A percentile compares a stretch with the other conserved stretches of the same genome.
These are phyloP conservation scores for Catostylus mosaicus DNA, from an alignment of 30 jellyfish, hydroid and myxozoan genomes.

Conservation along the genomic window DNA sequence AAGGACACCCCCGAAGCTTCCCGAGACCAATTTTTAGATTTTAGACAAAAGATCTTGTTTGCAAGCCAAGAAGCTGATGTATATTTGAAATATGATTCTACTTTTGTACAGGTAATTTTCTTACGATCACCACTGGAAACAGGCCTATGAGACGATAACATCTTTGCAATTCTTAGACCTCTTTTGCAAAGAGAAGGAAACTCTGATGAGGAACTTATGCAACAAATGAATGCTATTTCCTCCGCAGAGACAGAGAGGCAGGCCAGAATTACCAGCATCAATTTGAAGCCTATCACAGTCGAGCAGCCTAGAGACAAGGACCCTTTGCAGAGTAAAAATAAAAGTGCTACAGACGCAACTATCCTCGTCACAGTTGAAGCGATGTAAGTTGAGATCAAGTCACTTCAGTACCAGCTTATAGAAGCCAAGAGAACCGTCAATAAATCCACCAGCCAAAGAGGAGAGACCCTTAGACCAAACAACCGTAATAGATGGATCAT, in stretches of 20 bases:
- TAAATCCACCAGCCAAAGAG: conserved; percentile 12
- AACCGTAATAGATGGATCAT: not conserved
- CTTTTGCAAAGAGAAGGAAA: conserved; percentile 4
- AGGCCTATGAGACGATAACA: conserved; percentile 31
- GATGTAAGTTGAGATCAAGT: not conserved
- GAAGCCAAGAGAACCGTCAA: not conserved
- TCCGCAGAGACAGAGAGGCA: conserved; percentile 39
- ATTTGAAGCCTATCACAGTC: not conserved
- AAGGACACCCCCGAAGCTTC: conserved; percentile 42
- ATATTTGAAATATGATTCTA: not conserved
- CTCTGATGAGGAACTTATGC: conserved; percentile 34
- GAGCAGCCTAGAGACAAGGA: not conserved
- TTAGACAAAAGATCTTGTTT: conserved; percentile 24
- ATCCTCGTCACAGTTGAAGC: conserved; percentile 24
- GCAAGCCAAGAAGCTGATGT: not conserved
- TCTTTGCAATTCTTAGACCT: conserved; percentile 2
- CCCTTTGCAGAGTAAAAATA: not conserved
- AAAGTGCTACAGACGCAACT: conserved; percentile 14
- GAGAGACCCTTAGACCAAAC: not conserved
- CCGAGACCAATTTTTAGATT: not conserved
- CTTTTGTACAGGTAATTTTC: conserved; percentile 7
- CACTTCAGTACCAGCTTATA: not conserved
- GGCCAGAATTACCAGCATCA: not conserved
- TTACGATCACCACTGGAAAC: conserved; percentile 35
- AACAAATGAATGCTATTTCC: conserved; percentile 14